A percentile compares a stretch with the other conserved stretches of the same genome.
Evolutionary conservation across 2,888 invertebrate species (phyloP).

Genomic region (Anorthoa munda): DNA sequence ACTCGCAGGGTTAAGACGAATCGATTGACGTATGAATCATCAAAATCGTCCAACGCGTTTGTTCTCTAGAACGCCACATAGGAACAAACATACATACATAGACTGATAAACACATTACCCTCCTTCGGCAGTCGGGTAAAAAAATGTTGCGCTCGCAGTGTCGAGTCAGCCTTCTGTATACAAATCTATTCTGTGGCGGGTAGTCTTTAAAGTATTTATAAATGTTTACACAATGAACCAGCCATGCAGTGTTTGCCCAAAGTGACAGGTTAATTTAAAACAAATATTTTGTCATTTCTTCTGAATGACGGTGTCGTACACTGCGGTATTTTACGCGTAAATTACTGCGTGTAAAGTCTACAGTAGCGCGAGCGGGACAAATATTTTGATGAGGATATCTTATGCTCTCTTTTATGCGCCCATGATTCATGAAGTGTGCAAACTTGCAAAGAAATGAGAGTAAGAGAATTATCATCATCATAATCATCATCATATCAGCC

Average conservation of each 20-base stretch:
- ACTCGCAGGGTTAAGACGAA: too few species aligned
- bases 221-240: slow-evolving; percentile 38
- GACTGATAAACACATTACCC: too few species aligned
- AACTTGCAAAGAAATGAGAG: too few species aligned
- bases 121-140: too few species aligned
- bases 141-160: not conserved
- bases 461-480: too few species aligned
- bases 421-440: too few species aligned
- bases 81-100: too few species aligned
- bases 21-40: too few species aligned
- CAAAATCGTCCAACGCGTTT: too few species aligned
- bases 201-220: not conserved
- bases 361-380: not conserved
- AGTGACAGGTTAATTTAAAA: slow-evolving; percentile 38
- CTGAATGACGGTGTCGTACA: not conserved
- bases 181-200: not conserved
- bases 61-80: too few species aligned
- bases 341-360: slow-evolving; percentile 2
- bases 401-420: not conserved
- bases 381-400: slow-evolving; percentile 6
- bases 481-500: too few species aligned
- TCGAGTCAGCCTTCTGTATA: not conserved
- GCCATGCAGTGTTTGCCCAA: not conserved
- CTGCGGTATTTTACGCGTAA: not conserved
- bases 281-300: slow-evolving; percentile 42